Evolutionary conservation across 1,140 invertebrate genomes (phyloP).

Genomic region (Asobara japonica): DNA sequence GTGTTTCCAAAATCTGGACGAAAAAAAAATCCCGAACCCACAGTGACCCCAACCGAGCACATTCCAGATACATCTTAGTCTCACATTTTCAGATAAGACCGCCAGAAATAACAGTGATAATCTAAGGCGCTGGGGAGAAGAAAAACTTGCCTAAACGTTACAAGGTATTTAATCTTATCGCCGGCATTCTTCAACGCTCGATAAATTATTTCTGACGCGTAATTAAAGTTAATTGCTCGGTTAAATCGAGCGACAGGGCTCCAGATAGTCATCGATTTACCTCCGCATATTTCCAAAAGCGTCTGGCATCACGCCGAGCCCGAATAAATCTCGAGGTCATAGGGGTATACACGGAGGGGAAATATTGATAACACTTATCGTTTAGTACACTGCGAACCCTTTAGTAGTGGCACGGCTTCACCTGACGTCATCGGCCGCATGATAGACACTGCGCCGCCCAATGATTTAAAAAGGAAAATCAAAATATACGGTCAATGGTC

Average conservation of each 20-base stretch:
- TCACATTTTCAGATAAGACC: not conserved
- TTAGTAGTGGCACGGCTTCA: no score
- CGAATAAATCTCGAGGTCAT: not conserved
- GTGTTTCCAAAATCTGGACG: no score
- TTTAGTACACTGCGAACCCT: no score
- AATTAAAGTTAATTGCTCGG: slow-evolving; percentile 13
- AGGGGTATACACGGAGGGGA: not conserved
- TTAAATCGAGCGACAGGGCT: slow-evolving; percentile 9
- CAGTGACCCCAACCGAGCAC: not conserved
- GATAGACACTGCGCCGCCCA: no score
- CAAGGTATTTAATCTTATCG: slow-evolving; percentile 6
- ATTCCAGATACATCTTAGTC: not conserved
- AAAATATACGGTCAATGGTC: no score
- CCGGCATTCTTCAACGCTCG: not conserved
- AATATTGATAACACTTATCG: no score
- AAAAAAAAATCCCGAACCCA: not conserved
- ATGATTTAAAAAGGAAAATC: no score
- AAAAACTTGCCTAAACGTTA: not conserved
- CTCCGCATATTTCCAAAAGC: not conserved
- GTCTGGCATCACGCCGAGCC: not conserved
- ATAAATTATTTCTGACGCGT: not conserved
- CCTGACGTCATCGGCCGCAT: no score
- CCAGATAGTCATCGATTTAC: not conserved
- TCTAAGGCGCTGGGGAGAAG: no score
- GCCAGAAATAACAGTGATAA: not conserved